A percentile compares a stretch with the other conserved stretches of the same genome.
These are phyloP conservation scores for Spicauda simplicius DNA, from an alignment of 2,888 invertebrate species.

Conservation along the genomic window DNA sequence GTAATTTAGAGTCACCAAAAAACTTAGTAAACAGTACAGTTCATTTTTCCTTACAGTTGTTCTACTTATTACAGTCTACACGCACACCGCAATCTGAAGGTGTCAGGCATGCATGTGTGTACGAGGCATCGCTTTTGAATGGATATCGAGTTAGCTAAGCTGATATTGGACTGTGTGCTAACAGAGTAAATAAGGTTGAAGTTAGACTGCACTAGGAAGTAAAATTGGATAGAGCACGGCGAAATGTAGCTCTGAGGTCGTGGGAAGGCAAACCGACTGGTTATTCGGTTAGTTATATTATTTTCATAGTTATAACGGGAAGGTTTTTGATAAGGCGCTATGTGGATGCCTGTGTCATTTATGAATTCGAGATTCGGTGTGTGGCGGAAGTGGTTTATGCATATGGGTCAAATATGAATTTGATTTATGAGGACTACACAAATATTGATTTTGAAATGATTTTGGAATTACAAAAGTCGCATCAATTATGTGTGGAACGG, in stretches of 20 bases:
- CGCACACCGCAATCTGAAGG: conserved; percentile 59
- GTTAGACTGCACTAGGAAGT: conserved; percentile 73
- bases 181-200: conserved; percentile 52
- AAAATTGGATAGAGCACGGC: conserved; percentile 78
- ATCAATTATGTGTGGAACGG: neutral
- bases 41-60: conserved; percentile 37
- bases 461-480: too few relatives aligned
- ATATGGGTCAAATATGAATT: conserved; percentile 14
- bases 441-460: neutral
- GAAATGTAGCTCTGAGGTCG: conserved; percentile 78
- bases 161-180: conserved; percentile 52
- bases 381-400: conserved; percentile 24
- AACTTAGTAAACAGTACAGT: conserved; percentile 12
- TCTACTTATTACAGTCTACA: conserved; percentile 51
- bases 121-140: conserved; percentile 72
- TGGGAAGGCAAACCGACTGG: conserved; percentile 72
- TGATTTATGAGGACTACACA: conserved; percentile 6
- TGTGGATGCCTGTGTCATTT: conserved; percentile 27
- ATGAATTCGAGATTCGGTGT: conserved; percentile 21
- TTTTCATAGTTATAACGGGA: conserved; percentile 72
- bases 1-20: too few relatives aligned
- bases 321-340: conserved; percentile 68
- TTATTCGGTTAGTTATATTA: conserved; percentile 75
- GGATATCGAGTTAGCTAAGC: conserved; percentile 55
- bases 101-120: conserved; percentile 69